Conservation (phyloP, 1,140 invertebrate species). For the Periplaneta americana region DNA sequence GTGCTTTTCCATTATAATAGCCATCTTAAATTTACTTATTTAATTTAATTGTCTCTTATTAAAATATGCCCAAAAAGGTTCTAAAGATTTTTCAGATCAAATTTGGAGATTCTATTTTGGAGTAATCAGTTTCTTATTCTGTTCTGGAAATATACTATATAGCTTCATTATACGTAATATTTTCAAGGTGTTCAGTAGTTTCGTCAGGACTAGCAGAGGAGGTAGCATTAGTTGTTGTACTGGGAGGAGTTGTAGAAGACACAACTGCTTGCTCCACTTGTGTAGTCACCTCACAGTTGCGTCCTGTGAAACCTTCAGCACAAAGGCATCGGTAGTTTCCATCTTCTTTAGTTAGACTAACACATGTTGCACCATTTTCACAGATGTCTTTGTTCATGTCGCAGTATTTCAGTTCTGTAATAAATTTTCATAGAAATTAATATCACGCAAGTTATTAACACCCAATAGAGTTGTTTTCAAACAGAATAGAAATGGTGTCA, state of each 20-base stretch:
- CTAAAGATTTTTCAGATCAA: too few relatives aligned
- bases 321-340: constrained; percentile 64
- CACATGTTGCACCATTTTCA: constrained; percentile 74
- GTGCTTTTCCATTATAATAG: too few relatives aligned
- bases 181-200: background rate
- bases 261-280: constrained; percentile 5
- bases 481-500: too few relatives aligned
- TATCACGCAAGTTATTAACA: too few relatives aligned
- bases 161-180: background rate
- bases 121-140: too few relatives aligned
- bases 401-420: constrained; percentile 68
- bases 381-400: constrained; percentile 61
- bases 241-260: background rate
- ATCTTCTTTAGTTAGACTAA: constrained; percentile 66
- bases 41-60: too few relatives aligned
- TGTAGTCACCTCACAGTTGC: constrained; percentile 41
- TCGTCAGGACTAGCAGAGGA: background rate
- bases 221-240: background rate
- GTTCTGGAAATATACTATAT: background rate
- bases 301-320: constrained; percentile 47
- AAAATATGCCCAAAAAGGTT: too few relatives aligned
- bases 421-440: too few relatives aligned
- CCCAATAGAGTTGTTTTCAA: too few relatives aligned
- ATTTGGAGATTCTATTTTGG: too few relatives aligned
- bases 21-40: too few relatives aligned